Conservation (phyloP, 2,113 vertebrate genomes). For the Thamnaconus septentrionalis region DNA sequence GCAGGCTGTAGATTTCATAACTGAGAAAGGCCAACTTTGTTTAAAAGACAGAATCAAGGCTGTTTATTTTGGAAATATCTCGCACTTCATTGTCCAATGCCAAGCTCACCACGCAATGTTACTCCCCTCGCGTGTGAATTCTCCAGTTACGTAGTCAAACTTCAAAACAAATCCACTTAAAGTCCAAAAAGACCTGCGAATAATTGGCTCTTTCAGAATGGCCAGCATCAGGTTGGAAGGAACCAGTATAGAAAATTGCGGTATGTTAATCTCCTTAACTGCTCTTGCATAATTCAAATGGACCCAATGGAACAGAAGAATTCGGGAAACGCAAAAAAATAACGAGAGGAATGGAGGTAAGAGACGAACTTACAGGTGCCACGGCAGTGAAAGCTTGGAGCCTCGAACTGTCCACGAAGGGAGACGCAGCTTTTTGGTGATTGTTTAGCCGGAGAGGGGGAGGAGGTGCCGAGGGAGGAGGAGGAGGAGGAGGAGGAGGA, state of each 20-base stretch:
- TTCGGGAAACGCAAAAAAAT: too few species aligned
- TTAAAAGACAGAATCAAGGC: too few species aligned
- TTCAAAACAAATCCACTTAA: constrained; percentile 22
- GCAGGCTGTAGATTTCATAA: neutral
- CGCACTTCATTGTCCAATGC: too few species aligned
- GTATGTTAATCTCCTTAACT: constrained; percentile 54
- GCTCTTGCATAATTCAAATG: constrained; percentile 38
- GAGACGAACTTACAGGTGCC: too few species aligned
- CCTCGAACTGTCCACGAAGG: too few species aligned
- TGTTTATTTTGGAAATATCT: too few species aligned
- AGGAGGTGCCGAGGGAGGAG: neutral
- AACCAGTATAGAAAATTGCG: constrained; percentile 31
- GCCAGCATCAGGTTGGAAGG: constrained; percentile 4
- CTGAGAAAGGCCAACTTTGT: neutral
- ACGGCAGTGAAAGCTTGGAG: too few species aligned
- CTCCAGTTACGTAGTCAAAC: neutral
- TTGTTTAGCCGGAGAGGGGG: neutral
- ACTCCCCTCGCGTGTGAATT: neutral
- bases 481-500: neutral
- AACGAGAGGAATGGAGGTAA: too few species aligned
- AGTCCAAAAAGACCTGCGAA: constrained; percentile 19
- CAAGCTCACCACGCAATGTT: too few species aligned
- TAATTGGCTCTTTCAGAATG: constrained; percentile 14
- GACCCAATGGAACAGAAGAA: neutral
- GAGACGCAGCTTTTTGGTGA: neutral